These are phyloP conservation scores for Sterna hirundo DNA, from an alignment of 2,113 vertebrate genomes.

Conservation along the genomic window DNA sequence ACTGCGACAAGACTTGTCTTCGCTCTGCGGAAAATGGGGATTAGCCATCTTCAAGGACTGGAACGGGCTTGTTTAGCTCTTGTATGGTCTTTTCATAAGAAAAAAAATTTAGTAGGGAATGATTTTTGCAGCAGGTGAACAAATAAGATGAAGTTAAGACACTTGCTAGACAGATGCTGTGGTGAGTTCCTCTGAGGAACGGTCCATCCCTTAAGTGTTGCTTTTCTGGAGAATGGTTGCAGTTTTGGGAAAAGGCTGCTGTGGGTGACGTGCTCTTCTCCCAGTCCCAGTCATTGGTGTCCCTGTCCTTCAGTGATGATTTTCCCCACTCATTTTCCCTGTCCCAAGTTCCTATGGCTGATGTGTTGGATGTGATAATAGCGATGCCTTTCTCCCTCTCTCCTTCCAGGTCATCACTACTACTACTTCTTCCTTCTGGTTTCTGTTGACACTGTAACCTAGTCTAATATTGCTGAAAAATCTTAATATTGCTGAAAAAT, in stretches of 20 bases:
- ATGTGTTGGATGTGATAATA: neutral
- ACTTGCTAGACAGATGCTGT: too few species aligned
- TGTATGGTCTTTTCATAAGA: neutral
- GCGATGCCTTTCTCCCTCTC: neutral
- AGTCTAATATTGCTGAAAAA: neutral
- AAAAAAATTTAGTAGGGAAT: neutral
- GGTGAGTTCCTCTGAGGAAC: neutral
- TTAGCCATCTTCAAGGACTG: neutral
- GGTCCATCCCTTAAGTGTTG: accelerated
- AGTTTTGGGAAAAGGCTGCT: neutral
- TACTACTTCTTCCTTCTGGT: neutral
- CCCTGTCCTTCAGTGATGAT: neutral
- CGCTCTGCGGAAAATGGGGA: neutral
- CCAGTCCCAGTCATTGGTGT: too few species aligned
- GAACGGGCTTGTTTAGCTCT: neutral
- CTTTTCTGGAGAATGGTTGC: neutral
- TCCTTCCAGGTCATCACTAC: neutral
- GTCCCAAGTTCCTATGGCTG: neutral
- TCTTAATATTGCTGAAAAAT: neutral
- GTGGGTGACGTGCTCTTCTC: neutral
- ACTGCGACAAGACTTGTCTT: neutral
- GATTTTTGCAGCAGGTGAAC: neutral
- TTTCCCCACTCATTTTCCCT: accelerated
- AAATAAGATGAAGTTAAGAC: neutral
- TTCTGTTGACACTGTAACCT: neutral